phyloP scores from a whole-genome alignment of 2,113 vertebrate species.

The Willisornis vidua region DNA sequence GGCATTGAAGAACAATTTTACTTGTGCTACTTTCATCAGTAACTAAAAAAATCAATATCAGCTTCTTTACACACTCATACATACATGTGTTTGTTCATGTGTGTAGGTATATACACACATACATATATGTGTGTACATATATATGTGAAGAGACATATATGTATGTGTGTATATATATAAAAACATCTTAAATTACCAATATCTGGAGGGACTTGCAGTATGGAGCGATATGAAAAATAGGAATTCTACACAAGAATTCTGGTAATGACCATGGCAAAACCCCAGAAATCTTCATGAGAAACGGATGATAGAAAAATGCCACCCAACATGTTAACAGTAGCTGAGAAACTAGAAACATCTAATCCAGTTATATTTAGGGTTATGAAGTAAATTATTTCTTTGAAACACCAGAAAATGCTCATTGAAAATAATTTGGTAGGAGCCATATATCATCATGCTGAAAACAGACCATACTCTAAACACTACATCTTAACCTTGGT shows the following conservation, averaged over 20 bases:
- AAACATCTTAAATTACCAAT: background rate
- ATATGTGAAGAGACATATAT: background rate
- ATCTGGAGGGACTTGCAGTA: background rate
- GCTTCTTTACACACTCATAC: background rate
- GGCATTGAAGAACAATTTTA: background rate
- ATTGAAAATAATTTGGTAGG: background rate
- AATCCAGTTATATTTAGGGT: background rate
- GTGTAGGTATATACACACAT: background rate
- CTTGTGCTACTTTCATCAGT: background rate
- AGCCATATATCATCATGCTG: background rate
- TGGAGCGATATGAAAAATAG: background rate
- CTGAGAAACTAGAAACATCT: background rate
- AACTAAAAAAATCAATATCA: background rate
- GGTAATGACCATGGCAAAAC: background rate
- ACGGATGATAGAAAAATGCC: background rate
- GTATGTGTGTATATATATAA: too few relatives aligned
- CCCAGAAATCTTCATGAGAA: background rate
- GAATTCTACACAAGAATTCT: background rate
- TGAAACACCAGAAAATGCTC: background rate
- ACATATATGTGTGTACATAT: background rate
- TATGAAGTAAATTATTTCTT: background rate
- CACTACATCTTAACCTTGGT: background rate
- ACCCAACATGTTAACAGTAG: background rate
- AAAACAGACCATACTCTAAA: background rate
- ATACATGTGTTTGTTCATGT: fast-evolving